A percentile compares a stretch with the other conserved stretches of the same genome.
These are phyloP conservation scores for Apamea sordens DNA, from an alignment of 2,888 invertebrate species.

Conservation along the genomic window DNA sequence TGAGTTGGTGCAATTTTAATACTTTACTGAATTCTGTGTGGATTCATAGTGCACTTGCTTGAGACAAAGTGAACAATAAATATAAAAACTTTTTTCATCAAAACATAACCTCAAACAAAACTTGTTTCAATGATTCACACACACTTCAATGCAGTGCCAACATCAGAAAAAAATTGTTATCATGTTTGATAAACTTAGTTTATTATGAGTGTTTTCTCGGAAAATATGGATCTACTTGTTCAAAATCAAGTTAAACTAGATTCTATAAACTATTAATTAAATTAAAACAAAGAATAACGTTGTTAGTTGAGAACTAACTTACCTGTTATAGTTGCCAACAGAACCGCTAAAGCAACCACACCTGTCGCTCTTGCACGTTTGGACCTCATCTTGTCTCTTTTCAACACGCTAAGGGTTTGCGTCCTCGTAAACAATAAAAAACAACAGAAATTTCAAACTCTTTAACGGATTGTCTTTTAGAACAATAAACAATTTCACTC, in stretches of 20 bases:
- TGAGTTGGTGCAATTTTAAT: not conserved
- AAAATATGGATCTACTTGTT: not conserved
- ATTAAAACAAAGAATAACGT: constrained; percentile 22
- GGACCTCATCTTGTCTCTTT: constrained; percentile 88
- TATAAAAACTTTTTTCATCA: constrained; percentile 41
- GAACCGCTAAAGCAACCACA: constrained; percentile 86
- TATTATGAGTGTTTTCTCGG: not conserved
- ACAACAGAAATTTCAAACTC: constrained; percentile 83
- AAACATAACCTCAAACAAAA: constrained; percentile 74
- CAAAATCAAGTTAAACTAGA: not conserved
- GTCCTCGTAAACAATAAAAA: constrained; percentile 83
- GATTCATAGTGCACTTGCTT: not conserved
- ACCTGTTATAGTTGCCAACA: constrained; percentile 88
- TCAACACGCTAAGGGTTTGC: constrained; percentile 80
- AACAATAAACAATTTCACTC: constrained; percentile 87
- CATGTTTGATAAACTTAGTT: constrained; percentile 49
- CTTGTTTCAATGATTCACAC: constrained; percentile 71
- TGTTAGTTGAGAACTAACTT: constrained; percentile 68
- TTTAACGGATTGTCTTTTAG: constrained; percentile 81
- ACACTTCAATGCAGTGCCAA: constrained; percentile 69
- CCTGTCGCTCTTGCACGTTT: constrained; percentile 86
- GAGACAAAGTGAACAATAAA: constrained; percentile 2
- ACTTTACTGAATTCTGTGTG: not conserved
- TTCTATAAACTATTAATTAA: not conserved
- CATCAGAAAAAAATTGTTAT: constrained; percentile 67